Evolutionary conservation across 37 sponge, comb jelly and placozoan species (phyloP).

Genomic region (Oscarella lobularis): DNA sequence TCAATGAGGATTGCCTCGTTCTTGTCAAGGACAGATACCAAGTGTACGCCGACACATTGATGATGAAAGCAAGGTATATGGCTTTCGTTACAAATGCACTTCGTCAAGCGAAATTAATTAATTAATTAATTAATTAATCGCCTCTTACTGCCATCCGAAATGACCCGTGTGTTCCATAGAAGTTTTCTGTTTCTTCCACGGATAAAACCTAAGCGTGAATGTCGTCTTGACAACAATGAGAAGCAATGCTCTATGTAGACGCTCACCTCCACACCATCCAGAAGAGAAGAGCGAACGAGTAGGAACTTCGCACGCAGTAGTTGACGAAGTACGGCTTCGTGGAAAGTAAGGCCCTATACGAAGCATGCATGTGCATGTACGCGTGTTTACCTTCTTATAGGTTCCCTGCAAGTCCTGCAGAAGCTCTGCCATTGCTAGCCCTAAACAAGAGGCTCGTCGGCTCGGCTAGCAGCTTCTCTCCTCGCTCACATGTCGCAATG

Average conservation of each 20-base stretch:
- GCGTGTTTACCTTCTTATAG: conserved; percentile 28
- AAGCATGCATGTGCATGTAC: not conserved
- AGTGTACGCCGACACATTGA: conserved; percentile 8
- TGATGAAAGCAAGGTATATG: conserved; percentile 2
- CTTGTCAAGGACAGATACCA: conserved; percentile 54
- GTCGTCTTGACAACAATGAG: not conserved
- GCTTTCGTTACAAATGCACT: no score
- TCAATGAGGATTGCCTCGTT: conserved; percentile 22
- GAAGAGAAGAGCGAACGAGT: not conserved
- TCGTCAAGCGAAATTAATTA: not conserved
- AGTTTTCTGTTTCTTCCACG: no score
- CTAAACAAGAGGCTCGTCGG: no score
- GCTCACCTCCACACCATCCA: not conserved
- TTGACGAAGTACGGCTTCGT: not conserved
- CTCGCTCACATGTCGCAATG: conserved; percentile 22
- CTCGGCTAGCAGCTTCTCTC: no score
- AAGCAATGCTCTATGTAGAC: no score
- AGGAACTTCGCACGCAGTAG: not conserved
- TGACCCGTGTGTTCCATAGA: no score
- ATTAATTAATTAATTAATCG: not conserved
- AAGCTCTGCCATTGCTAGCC: conserved; percentile 51
- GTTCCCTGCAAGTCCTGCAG: conserved; percentile 16
- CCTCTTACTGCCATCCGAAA: not conserved
- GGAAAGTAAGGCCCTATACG: not conserved
- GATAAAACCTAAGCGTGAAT: not conserved